These are phyloP conservation scores for Salvelinus fontinalis DNA, from an alignment of 2,113 vertebrate species.

Conservation along the genomic window DNA sequence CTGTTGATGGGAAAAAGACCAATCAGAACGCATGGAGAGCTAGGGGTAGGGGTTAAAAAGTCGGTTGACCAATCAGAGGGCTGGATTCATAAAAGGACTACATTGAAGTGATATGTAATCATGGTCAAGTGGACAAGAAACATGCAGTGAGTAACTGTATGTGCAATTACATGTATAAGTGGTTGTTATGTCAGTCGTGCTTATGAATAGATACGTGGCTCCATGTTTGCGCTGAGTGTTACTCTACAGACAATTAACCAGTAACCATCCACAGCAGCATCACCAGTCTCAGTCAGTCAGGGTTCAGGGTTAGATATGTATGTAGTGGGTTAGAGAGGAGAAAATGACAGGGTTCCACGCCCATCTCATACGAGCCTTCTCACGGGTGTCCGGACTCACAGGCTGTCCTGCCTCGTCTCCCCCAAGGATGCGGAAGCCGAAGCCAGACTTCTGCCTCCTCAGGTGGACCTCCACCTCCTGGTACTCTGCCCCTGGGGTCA, in stretches of 20 bases:
- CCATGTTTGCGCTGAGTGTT: no score
- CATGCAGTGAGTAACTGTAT: not conserved
- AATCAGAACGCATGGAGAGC: not conserved
- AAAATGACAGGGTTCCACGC: slow-evolving; percentile 70
- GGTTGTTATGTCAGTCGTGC: no score
- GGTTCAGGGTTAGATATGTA: slow-evolving; percentile 49
- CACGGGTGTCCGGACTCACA: slow-evolving; percentile 85
- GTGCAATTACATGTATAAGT: no score
- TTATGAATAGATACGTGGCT: no score
- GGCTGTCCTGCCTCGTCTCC: slow-evolving; percentile 97
- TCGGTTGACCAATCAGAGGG: not conserved
- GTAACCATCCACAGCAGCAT: no score
- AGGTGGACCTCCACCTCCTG: slow-evolving; percentile 95
- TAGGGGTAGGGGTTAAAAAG: not conserved
- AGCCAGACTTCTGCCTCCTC: slow-evolving; percentile 95
- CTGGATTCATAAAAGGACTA: no score
- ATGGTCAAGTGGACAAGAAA: not conserved
- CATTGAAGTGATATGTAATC: no score
- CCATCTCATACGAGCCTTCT: slow-evolving; percentile 79
- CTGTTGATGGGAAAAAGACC: slow-evolving; percentile 62
- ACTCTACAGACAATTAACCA: no score
- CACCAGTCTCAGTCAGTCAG: slow-evolving; percentile 13
- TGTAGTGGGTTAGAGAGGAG: slow-evolving; percentile 55
- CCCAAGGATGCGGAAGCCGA: slow-evolving; percentile 96
- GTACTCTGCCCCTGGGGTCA: slow-evolving; percentile 81